Percentiles rank a stretch among this genome's conserved stretches.
Evolutionary conservation across 2,888 invertebrate species (phyloP).

Genomic region (Homarus gammarus): DNA sequence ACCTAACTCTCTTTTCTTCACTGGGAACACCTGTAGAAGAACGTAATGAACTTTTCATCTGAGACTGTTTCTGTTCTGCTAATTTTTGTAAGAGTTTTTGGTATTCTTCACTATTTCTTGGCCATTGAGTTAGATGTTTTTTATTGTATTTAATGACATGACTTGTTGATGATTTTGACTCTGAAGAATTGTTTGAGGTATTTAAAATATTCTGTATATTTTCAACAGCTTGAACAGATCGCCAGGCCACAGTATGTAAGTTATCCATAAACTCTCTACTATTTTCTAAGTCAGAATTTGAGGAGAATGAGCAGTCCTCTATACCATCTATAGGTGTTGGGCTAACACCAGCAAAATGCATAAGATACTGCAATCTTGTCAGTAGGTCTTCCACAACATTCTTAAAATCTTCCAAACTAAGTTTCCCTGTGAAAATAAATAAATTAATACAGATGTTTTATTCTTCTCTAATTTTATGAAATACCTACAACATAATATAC

Average conservation of each 20-base stretch:
- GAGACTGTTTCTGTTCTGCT: not conserved
- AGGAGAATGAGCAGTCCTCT: slow-evolving; percentile 4
- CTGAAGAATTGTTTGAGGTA: not conserved
- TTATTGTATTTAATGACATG: slow-evolving; percentile 29
- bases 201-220: not conserved
- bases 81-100: slow-evolving; percentile 9
- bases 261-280: slow-evolving; percentile 16
- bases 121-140: slow-evolving; percentile 41
- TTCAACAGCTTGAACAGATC: slow-evolving; percentile 17
- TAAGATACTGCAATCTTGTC: slow-evolving; percentile 29
- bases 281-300: slow-evolving; percentile 4
- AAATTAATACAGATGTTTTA: too few species aligned
- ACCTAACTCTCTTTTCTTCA: slow-evolving; percentile 59
- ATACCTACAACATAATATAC: too few species aligned
- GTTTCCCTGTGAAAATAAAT: slow-evolving; percentile 31
- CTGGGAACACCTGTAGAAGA: not conserved
- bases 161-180: not conserved
- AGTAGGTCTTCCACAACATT: slow-evolving; percentile 2
- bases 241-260: not conserved
- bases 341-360: slow-evolving; percentile 37
- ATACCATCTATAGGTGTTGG: not conserved
- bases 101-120: slow-evolving; percentile 55
- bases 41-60: slow-evolving; percentile 31
- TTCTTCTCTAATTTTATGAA: too few species aligned
- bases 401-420: not conserved